A percentile compares a stretch with the other conserved stretches of the same genome.
These are phyloP conservation scores for Ptiloglossa arizonensis DNA, from an alignment of 1,140 invertebrate genomes.

Conservation along the genomic window DNA sequence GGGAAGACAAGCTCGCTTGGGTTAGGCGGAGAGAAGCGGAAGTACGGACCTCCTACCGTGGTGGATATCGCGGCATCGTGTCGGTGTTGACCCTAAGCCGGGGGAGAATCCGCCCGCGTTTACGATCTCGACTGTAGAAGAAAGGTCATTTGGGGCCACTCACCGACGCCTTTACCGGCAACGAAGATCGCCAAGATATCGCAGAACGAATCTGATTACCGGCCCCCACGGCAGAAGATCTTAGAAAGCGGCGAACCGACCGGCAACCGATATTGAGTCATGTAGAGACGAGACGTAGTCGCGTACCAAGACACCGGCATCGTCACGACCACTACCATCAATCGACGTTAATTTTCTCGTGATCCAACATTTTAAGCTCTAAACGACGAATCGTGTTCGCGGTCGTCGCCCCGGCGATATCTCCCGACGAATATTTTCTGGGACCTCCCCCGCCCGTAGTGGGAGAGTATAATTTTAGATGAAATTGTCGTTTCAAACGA, in stretches of 20 bases:
- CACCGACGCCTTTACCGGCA: slow-evolving; percentile 41
- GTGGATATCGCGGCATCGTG: neutral
- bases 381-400: slow-evolving; percentile 22
- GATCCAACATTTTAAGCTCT: slow-evolving; percentile 13
- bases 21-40: slow-evolving; percentile 13
- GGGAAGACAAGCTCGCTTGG: slow-evolving; percentile 3
- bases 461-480: slow-evolving; percentile 8
- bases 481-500: neutral
- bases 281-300: slow-evolving; percentile 9
- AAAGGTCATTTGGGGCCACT: slow-evolving; percentile 50
- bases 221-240: slow-evolving; percentile 31
- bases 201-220: slow-evolving; percentile 47
- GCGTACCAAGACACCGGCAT: neutral
- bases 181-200: slow-evolving; percentile 44
- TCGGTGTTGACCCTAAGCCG: slow-evolving; percentile 29
- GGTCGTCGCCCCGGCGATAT: slow-evolving; percentile 1
- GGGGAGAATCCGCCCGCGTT: slow-evolving; percentile 27
- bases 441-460: too few relatives aligned
- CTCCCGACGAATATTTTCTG: neutral
- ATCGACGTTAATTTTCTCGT: neutral
- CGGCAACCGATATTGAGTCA: slow-evolving; percentile 43
- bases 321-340: neutral
- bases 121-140: slow-evolving; percentile 21
- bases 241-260: slow-evolving; percentile 40
- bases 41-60: neutral